Conservation (phyloP, 2,797 vertebrate species). For the Pachyuromys duprasi region DNA sequence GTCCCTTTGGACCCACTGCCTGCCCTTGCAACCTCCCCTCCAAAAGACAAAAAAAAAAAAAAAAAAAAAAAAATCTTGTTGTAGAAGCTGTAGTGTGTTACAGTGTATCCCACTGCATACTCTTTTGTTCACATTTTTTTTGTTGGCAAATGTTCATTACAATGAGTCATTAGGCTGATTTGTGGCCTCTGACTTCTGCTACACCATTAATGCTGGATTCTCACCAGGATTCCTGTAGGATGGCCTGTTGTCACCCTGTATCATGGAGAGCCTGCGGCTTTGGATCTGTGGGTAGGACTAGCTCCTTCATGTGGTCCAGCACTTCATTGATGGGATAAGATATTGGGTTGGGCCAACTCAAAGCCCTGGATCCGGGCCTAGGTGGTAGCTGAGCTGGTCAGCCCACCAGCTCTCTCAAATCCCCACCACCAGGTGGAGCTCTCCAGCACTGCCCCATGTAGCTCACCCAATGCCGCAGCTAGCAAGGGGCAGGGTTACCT, state of each 20-base stretch:
- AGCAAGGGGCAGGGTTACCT: background rate
- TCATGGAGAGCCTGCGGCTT: background rate
- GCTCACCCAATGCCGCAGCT: background rate
- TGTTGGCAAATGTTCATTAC: background rate
- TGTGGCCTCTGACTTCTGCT: background rate
- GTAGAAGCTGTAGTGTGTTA: background rate
- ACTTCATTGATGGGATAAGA: background rate
- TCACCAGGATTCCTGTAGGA: background rate
- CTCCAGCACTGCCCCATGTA: background rate
- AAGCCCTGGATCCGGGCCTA: background rate
- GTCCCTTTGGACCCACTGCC: background rate
- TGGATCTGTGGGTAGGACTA: background rate
- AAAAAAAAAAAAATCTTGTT: background rate
- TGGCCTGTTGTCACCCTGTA: background rate
- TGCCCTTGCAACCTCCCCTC: background rate
- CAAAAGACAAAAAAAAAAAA: background rate
- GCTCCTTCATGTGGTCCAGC: background rate
- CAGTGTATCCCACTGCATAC: background rate
- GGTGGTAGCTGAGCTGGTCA: background rate
- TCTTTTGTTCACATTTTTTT: background rate
- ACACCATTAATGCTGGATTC: background rate
- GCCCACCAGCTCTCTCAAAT: background rate
- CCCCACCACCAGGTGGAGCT: background rate
- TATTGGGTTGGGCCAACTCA: background rate
- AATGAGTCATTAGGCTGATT: background rate